phyloP scores from a whole-genome alignment of 2,888 invertebrate species.

The Bugula neritina region DNA sequence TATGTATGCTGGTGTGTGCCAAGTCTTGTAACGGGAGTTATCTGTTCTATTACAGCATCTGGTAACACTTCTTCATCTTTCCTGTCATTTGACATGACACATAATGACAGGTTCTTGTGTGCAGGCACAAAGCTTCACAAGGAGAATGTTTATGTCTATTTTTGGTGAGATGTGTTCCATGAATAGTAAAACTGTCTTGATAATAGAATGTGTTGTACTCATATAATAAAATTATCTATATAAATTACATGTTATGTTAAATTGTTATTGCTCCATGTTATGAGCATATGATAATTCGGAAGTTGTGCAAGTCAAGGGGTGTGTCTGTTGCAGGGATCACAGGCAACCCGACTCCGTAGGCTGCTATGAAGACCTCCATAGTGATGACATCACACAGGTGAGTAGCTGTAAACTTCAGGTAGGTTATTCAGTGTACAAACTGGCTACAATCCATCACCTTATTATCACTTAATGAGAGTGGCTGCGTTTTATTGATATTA shows the following conservation, averaged over 20 bases:
- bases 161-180: slow-evolving; percentile 4
- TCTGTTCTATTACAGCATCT: too few relatives aligned
- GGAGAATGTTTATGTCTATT: slow-evolving; percentile 4
- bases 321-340: background rate
- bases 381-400: slow-evolving; percentile 26
- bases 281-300: too few relatives aligned
- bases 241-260: background rate
- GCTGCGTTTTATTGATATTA: too few relatives aligned
- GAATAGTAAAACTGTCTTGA: too few relatives aligned
- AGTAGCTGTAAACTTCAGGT: background rate
- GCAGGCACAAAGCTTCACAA: slow-evolving; percentile 6
- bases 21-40: too few relatives aligned
- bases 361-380: slow-evolving; percentile 22
- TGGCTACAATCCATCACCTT: too few relatives aligned
- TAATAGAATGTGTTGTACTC: too few relatives aligned
- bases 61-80: background rate
- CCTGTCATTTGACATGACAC: slow-evolving; percentile 15
- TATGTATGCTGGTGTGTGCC: too few relatives aligned
- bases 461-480: too few relatives aligned
- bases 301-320: background rate
- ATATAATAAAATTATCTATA: too few relatives aligned
- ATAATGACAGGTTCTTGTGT: slow-evolving; percentile 19
- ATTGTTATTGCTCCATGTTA: too few relatives aligned
- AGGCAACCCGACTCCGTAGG: slow-evolving; percentile 12
- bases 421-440: background rate